Evolutionary conservation across 2,797 vertebrate species (phyloP).

Genomic region (Lacerta bilineata): DNA sequence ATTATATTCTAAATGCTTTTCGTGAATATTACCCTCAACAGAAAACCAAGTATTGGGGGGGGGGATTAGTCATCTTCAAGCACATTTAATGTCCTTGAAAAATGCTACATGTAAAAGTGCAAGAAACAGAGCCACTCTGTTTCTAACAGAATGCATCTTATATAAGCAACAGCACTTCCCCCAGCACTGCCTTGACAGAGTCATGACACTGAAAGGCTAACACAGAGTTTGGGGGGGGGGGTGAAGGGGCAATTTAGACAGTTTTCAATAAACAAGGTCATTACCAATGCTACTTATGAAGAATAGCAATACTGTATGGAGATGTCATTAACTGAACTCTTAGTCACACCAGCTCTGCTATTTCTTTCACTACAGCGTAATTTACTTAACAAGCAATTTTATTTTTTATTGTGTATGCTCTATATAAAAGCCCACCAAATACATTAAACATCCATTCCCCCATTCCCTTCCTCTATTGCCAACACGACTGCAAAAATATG

Average conservation of each 20-base stretch:
- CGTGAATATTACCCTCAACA: not conserved
- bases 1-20: not conserved
- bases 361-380: not conserved
- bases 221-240: not conserved
- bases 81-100: not conserved
- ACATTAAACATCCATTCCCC: not conserved
- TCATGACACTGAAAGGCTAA: not conserved
- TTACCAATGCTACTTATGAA: conserved; percentile 7
- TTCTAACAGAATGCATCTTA: conserved; percentile 3
- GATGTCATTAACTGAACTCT: not conserved
- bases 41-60: not conserved
- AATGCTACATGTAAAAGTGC: not conserved
- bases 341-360: not conserved
- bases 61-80: not conserved
- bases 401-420: not conserved
- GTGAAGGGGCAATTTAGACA: not conserved
- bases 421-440: not conserved
- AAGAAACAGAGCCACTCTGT: conserved; percentile 16
- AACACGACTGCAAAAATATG: not conserved
- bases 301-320: not conserved
- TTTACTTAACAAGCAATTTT: not conserved
- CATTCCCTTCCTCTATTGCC: too few relatives aligned
- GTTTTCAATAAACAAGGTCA: not conserved
- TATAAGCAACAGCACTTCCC: not conserved
- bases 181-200: conserved; percentile 10